phyloP scores from a whole-genome alignment of 2,797 vertebrate species.

The Nannoperca obscura region DNA sequence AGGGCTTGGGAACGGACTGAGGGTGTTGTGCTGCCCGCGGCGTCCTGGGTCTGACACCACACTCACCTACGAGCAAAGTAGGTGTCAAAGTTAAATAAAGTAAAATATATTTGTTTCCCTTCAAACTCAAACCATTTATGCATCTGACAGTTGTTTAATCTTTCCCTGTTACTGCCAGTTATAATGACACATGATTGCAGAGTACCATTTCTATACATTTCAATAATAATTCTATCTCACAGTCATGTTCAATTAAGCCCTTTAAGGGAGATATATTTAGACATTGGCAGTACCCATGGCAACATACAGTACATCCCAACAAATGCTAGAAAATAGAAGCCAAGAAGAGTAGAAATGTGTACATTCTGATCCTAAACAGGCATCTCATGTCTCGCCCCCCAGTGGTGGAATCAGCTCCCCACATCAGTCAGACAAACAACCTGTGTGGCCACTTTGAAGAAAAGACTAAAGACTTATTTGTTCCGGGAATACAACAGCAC shows the following conservation, averaged over 20 bases:
- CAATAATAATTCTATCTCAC: conserved; percentile 50
- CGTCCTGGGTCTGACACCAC: conserved; percentile 97
- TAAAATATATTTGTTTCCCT: conserved; percentile 7
- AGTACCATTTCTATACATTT: conserved; percentile 30
- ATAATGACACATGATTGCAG: conserved; percentile 11
- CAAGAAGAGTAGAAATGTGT: conserved; percentile 26
- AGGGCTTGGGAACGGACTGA: conserved; percentile 97
- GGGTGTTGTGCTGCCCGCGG: conserved; percentile 91
- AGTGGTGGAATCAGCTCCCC: no score
- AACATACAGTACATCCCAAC: conserved; percentile 62
- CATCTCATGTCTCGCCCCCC: no score
- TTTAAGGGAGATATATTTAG: conserved; percentile 81
- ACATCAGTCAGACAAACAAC: no score
- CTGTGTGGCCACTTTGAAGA: no score
- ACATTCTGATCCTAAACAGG: conserved; percentile 11
- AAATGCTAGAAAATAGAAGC: conserved; percentile 57
- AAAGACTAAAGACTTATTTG: no score
- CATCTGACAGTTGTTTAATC: neutral
- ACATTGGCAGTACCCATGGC: conserved; percentile 77
- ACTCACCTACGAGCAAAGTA: conserved; percentile 87
- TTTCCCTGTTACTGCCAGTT: neutral
- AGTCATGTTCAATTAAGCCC: conserved; percentile 76
- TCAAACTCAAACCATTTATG: neutral
- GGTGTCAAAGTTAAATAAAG: neutral
- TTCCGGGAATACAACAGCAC: no score